Conservation (phyloP, 2,888 invertebrate species). For the Pseudanteris insignis region DNA sequence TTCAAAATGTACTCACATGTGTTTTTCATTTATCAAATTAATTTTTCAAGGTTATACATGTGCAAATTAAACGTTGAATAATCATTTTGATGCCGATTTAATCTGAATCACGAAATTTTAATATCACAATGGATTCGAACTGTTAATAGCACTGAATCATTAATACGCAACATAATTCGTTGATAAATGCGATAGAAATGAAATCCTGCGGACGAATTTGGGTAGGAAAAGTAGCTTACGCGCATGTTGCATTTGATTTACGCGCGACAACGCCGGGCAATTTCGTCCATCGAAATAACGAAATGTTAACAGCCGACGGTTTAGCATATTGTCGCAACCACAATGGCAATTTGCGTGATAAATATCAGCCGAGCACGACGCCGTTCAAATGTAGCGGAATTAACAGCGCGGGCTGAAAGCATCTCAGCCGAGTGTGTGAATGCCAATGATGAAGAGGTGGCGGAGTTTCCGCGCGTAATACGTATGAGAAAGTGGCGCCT, state of each 20-base stretch:
- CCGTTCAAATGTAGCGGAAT: constrained; percentile 65
- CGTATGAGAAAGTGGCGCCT: constrained; percentile 45
- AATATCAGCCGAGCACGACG: constrained; percentile 51
- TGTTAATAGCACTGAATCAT: too few relatives aligned
- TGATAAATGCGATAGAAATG: too few relatives aligned
- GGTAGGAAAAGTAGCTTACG: background rate
- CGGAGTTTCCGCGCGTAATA: constrained; percentile 36
- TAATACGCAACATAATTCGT: too few relatives aligned
- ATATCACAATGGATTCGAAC: too few relatives aligned
- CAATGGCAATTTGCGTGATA: constrained; percentile 66
- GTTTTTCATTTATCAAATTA: too few relatives aligned
- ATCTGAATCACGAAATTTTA: too few relatives aligned
- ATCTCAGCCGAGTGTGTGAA: constrained; percentile 26
- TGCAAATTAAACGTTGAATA: too few relatives aligned
- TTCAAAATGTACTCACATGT: too few relatives aligned
- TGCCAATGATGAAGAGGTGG: constrained; percentile 37
- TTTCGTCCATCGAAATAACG: constrained; percentile 51
- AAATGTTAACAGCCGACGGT: constrained; percentile 59
- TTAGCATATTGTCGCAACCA: constrained; percentile 65
- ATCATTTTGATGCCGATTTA: too few relatives aligned
- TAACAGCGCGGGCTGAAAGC: constrained; percentile 50
- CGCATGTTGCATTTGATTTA: constrained; percentile 23
- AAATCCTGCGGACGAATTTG: too few relatives aligned
- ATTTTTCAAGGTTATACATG: too few relatives aligned
- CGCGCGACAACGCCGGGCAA: constrained; percentile 13